Evolutionary conservation across 2,797 vertebrate genomes (phyloP).

Genomic region (Alca torda): DNA sequence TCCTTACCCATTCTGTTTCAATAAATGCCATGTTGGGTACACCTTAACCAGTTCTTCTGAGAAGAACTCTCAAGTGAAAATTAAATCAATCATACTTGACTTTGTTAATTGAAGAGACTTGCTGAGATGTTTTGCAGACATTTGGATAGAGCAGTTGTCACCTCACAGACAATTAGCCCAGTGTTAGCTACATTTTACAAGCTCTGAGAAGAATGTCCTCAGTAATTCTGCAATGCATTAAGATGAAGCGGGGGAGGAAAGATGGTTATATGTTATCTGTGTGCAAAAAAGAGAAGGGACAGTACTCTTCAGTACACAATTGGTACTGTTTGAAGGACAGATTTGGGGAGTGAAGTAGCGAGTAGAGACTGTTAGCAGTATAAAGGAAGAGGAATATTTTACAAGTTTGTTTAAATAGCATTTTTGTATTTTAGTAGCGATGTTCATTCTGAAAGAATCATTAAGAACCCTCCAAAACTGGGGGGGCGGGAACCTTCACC

Average conservation of each 20-base stretch:
- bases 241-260: background rate
- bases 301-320: background rate
- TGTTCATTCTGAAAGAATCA: background rate
- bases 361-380: background rate
- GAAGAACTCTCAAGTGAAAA: constrained; percentile 3
- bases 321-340: background rate
- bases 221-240: background rate
- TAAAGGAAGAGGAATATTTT: background rate
- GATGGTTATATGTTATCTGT: background rate
- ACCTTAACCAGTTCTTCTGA: background rate
- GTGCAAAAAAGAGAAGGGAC: background rate
- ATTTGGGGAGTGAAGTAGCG: background rate
- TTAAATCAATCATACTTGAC: constrained; percentile 13
- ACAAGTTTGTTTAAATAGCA: background rate
- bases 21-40: background rate
- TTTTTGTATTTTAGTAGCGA: background rate
- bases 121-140: constrained; percentile 28
- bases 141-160: constrained; percentile 7
- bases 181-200: background rate
- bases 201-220: background rate
- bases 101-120: background rate
- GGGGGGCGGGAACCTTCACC: background rate
- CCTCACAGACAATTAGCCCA: constrained; percentile 9
- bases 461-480: background rate
- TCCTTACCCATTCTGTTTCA: background rate